Evolutionary conservation across 2,888 invertebrate species (phyloP).

Genomic region (Lasioglossum morio): DNA sequence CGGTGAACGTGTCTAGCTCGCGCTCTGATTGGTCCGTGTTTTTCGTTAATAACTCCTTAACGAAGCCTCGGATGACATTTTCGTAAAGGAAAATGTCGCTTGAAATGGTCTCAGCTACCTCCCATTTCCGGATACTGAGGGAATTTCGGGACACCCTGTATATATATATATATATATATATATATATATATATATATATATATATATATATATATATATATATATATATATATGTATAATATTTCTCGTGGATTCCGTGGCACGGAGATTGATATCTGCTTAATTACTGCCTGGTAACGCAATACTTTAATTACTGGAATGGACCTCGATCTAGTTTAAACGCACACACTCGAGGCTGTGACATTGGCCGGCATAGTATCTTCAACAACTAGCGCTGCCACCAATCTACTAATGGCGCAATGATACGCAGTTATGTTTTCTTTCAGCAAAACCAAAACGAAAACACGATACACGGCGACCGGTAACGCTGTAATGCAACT

Average conservation of each 20-base stretch:
- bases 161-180: no score
- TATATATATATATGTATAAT: no score
- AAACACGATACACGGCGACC: slow-evolving; percentile 12
- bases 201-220: no score
- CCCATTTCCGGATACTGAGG: no score
- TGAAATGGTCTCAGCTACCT: no score
- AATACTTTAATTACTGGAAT: slow-evolving; percentile 84
- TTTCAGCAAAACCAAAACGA: slow-evolving; percentile 30
- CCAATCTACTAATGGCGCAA: slow-evolving; percentile 87
- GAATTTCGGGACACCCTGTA: no score
- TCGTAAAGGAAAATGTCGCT: no score
- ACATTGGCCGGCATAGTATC: slow-evolving; percentile 86
- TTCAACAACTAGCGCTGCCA: slow-evolving; percentile 86
- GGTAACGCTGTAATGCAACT: slow-evolving; percentile 21
- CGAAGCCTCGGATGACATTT: no score
- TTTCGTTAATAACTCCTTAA: no score
- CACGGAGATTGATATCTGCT: neutral
- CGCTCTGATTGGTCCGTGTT: no score
- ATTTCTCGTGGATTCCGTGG: neutral
- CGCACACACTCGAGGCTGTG: slow-evolving; percentile 87
- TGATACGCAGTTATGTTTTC: slow-evolving; percentile 86
- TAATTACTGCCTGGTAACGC: slow-evolving; percentile 3
- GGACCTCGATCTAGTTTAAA: slow-evolving; percentile 86
- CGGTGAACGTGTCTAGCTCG: no score
- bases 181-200: no score